These are phyloP conservation scores for Phortica okadai DNA, from an alignment of 2,888 invertebrate genomes.

Conservation along the genomic window DNA sequence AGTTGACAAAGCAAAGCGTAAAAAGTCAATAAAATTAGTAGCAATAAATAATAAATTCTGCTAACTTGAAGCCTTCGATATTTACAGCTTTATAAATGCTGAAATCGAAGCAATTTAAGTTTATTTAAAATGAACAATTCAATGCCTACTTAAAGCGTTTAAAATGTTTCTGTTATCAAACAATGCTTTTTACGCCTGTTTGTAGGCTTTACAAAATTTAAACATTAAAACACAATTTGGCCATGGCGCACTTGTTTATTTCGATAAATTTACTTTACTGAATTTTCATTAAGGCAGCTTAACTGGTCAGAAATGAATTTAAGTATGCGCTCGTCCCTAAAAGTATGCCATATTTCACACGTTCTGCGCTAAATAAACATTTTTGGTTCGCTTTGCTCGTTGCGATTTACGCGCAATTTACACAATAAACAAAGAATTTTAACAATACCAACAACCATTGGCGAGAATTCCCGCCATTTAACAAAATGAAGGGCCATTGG, in stretches of 20 bases:
- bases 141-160: too few relatives aligned
- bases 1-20: background rate
- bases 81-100: too few relatives aligned
- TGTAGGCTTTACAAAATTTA: background rate
- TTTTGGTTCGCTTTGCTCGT: background rate
- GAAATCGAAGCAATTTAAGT: too few relatives aligned
- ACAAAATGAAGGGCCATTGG: background rate
- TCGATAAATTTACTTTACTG: background rate
- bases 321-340: background rate
- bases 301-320: background rate
- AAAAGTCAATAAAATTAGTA: background rate
- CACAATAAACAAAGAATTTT: conserved; percentile 28
- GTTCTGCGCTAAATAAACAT: background rate
- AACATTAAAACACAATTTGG: background rate
- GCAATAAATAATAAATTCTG: background rate
- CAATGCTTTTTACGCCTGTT: too few relatives aligned
- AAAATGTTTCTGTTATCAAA: too few relatives aligned
- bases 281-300: background rate
- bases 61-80: background rate
- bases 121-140: too few relatives aligned
- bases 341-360: background rate
- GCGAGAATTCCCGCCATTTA: background rate
- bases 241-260: background rate
- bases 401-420: conserved; percentile 19
- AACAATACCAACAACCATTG: conserved; percentile 5